Evolutionary conservation across 2,888 invertebrate species (phyloP).

Genomic region (Caenorhabditis sinica): DNA sequence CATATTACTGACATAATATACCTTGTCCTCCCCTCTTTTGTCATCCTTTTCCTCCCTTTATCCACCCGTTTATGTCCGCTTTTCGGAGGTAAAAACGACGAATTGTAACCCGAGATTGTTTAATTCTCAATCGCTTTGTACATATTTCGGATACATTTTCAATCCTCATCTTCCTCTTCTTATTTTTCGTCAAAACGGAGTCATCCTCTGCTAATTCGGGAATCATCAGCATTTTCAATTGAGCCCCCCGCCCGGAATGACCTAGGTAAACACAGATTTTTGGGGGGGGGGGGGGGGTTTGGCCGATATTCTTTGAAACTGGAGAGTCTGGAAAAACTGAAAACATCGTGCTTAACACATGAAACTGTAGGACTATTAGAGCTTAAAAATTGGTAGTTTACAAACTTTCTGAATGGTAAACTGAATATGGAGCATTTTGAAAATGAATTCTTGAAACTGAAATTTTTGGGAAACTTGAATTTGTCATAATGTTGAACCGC

Average conservation of each 20-base stretch:
- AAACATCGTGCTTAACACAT: too few species aligned
- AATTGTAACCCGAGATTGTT: slow-evolving; percentile 30
- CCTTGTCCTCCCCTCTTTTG: neutral
- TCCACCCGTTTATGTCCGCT: slow-evolving; percentile 8
- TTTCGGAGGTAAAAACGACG: slow-evolving; percentile 9
- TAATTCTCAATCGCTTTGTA: slow-evolving; percentile 7
- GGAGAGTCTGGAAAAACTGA: too few species aligned
- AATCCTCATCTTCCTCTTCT: slow-evolving; percentile 24
- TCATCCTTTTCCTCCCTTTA: neutral
- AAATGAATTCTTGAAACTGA: too few species aligned
- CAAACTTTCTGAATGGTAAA: too few species aligned
- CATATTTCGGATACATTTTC: slow-evolving; percentile 48
- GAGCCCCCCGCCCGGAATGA: too few species aligned
- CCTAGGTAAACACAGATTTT: slow-evolving; percentile 11
- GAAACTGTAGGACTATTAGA: too few species aligned
- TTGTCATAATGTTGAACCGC: too few species aligned
- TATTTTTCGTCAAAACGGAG: neutral
- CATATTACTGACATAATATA: slow-evolving; percentile 39
- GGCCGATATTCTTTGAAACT: too few species aligned
- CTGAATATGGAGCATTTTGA: too few species aligned
- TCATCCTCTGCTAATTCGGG: slow-evolving; percentile 28
- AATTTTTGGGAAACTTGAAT: too few species aligned
- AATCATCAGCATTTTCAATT: slow-evolving; percentile 24
- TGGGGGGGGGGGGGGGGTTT: too few species aligned
- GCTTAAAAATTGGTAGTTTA: too few species aligned